phyloP scores from a whole-genome alignment of 1,140 invertebrate genomes.

The Cherax quadricarinatus region DNA sequence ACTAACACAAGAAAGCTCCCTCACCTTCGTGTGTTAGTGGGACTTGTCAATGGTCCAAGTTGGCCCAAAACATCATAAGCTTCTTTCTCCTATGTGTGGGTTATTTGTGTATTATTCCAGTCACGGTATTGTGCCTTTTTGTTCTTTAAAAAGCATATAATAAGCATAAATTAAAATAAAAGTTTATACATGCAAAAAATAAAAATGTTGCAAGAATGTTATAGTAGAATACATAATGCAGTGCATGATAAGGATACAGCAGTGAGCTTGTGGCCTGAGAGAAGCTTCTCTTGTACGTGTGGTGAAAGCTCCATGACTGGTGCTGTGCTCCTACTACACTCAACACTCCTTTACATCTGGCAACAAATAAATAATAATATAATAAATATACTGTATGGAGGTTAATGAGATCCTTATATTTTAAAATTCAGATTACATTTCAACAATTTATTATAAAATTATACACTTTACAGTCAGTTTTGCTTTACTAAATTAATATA shows the following conservation, averaged over 20 bases:
- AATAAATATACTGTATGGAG: not conserved
- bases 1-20: too few relatives aligned
- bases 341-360: slow-evolving; percentile 51
- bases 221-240: slow-evolving; percentile 16
- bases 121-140: too few relatives aligned
- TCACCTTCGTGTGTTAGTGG: too few relatives aligned
- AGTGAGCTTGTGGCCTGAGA: slow-evolving; percentile 59
- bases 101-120: too few relatives aligned
- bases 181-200: not conserved
- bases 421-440: not conserved
- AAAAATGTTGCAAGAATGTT: not conserved
- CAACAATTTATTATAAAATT: too few relatives aligned
- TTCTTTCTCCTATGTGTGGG: too few relatives aligned
- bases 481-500: not conserved
- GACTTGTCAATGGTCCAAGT: too few relatives aligned
- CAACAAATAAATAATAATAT: not conserved
- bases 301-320: slow-evolving; percentile 61
- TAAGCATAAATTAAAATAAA: not conserved
- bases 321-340: slow-evolving; percentile 11
- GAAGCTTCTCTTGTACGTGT: slow-evolving; percentile 61
- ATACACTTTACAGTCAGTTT: not conserved
- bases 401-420: not conserved
- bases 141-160: not conserved
- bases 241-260: slow-evolving; percentile 64
- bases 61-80: too few relatives aligned